phyloP scores from a whole-genome alignment of 2,888 invertebrate genomes.

The Gonocerus acuteangulatus region DNA sequence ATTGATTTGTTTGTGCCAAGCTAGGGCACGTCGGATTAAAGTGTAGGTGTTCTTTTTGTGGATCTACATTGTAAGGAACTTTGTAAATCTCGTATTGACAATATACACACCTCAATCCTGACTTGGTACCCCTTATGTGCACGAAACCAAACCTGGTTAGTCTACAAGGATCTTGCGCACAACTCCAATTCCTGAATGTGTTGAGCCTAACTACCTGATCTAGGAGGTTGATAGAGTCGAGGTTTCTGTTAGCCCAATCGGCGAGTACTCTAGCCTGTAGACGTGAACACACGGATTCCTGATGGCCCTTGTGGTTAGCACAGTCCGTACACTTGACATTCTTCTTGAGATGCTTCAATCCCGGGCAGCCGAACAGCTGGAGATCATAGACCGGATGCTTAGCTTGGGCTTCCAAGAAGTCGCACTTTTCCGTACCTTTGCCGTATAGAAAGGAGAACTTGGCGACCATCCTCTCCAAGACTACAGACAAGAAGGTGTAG shows the following conservation, averaged over 20 bases:
- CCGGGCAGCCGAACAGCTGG: neutral
- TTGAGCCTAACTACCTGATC: neutral
- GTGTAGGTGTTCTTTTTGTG: neutral
- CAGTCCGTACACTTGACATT: neutral
- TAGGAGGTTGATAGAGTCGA: neutral
- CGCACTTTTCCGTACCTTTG: conserved; percentile 10
- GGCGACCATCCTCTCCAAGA: neutral
- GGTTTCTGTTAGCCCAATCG: neutral
- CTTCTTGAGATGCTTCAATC: neutral
- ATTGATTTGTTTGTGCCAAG: too few species aligned
- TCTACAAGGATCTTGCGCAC: neutral
- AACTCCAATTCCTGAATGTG: conserved; percentile 3
- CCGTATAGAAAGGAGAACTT: conserved; percentile 6
- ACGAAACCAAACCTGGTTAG: conserved; percentile 5
- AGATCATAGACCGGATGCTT: neutral
- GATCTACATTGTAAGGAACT: neutral
- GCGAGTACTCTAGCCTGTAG: neutral
- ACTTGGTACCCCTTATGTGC: neutral
- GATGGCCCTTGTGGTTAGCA: neutral
- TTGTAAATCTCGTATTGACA: neutral
- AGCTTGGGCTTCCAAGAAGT: neutral
- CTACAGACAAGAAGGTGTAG: neutral
- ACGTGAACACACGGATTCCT: conserved; percentile 7
- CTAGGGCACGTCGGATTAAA: neutral
- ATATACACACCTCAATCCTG: neutral